Evolutionary conservation across 2,888 invertebrate genomes (phyloP), one percentile per base, ranked within the genome.

Genomic region (Drosophila borealis): DNA sequence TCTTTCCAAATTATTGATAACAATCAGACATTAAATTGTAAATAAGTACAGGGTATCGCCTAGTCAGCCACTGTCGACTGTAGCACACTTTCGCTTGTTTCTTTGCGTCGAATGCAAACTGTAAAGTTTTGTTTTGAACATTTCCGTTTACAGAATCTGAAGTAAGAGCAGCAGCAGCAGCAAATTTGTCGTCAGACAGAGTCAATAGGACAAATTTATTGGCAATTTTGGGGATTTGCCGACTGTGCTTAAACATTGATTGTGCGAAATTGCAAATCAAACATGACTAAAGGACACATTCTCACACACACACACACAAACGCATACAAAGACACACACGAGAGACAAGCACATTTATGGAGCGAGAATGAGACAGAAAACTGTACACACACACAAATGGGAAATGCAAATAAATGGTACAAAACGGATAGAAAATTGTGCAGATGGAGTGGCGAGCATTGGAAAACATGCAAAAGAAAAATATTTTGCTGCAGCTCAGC

Each of bases 211-310:
- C 73, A 89, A 88, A 88, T 89, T 85, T 89, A 89, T 89, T 85
- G 85, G 70, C 88, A 85, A 85, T 84, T 88, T 84, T 71, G 59
- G 81, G 75, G 87, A 86, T 88, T 88, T 86, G 70, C 77, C 69
- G 75, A 64, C 78, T 78, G 54, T 74, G 74, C 74, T 73, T 74
- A 62, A 62, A 45, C 74, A 73, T 80, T 81, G 81, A 88, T 84
- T 84, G 85, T 87, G 74, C 70, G 63, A 89, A 84, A 84, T 85
- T 88, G 86, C 85, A 89, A 85, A 85, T 85, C 85, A 85, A 85
- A 85, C 83, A 85, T 88, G 81, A 85, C 89, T 80, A 75, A 80
- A 69, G 74, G 69, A 85, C 67, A 80, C 64, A 55, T 62, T 54
- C 66, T 37, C 56, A 42, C 42, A 60, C 48, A 54, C 39, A 64